phyloP scores from a whole-genome alignment of 2,797 vertebrate species.

The Pangasius macronema region DNA sequence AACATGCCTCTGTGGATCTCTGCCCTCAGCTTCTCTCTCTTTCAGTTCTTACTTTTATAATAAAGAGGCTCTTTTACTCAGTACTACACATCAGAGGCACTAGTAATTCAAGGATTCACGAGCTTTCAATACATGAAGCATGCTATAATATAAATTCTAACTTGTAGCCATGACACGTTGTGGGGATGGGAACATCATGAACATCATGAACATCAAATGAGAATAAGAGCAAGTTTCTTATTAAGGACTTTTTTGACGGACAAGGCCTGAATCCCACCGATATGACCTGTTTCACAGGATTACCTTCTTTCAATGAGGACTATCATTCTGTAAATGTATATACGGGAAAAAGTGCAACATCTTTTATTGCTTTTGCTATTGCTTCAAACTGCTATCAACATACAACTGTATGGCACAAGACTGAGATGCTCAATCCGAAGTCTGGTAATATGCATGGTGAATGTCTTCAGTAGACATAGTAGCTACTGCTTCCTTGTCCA shows the following conservation, averaged over 20 bases:
- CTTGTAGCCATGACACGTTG: neutral
- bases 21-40: conserved; percentile 19
- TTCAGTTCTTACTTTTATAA: neutral
- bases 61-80: conserved; percentile 9
- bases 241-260: neutral
- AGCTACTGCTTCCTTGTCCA: neutral
- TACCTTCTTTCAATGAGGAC: conserved; percentile 5
- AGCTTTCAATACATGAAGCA: neutral
- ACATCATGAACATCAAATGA: too few species aligned
- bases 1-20: conserved; percentile 29
- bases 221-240: neutral
- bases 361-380: neutral
- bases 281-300: conserved; percentile 1
- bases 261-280: neutral
- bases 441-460: neutral
- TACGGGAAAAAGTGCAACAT: too few species aligned
- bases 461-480: neutral
- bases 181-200: neutral
- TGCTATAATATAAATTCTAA: neutral
- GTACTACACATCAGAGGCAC: neutral
- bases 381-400: neutral
- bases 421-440: neutral
- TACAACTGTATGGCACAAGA: neutral
- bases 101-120: neutral
- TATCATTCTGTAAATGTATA: neutral